Percentiles rank a stretch among this genome's conserved stretches.
phyloP scores from a whole-genome alignment of 2,888 invertebrate genomes.

The Cephus sareptanus region DNA sequence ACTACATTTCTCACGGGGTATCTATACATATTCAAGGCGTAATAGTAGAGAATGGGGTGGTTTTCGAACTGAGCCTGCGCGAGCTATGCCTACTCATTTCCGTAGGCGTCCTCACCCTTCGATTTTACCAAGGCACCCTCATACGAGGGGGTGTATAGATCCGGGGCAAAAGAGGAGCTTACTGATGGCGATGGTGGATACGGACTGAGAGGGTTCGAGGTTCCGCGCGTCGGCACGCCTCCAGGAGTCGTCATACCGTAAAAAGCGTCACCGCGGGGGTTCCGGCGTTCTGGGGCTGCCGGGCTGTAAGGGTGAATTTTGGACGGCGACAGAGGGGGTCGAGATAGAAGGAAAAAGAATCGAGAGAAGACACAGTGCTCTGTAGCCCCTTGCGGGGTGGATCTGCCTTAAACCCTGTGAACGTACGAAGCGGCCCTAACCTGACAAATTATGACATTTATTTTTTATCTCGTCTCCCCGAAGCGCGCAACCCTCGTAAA shows the following conservation, averaged over 20 bases:
- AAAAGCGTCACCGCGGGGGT: conserved; percentile 43
- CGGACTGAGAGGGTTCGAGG: conserved; percentile 20
- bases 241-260: conserved; percentile 45
- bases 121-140: background rate
- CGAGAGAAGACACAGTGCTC: background rate
- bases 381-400: background rate
- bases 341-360: background rate
- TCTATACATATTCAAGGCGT: background rate
- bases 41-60: background rate
- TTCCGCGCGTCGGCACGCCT: conserved; percentile 53
- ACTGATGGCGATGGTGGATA: background rate
- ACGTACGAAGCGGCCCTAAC: conserved; percentile 31
- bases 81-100: conserved; percentile 3
- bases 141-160: background rate
- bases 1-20: background rate
- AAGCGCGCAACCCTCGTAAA: conserved; percentile 3
- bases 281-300: background rate
- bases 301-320: background rate
- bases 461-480: conserved; percentile 28
- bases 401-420: background rate
- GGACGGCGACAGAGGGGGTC: conserved; percentile 5
- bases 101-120: conserved; percentile 7
- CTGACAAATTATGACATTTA: conserved; percentile 44
- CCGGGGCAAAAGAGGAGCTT: background rate
- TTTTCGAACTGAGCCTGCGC: background rate